Conservation (phyloP, 2,888 invertebrate genomes). For the Pyrochroa serraticornis region DNA sequence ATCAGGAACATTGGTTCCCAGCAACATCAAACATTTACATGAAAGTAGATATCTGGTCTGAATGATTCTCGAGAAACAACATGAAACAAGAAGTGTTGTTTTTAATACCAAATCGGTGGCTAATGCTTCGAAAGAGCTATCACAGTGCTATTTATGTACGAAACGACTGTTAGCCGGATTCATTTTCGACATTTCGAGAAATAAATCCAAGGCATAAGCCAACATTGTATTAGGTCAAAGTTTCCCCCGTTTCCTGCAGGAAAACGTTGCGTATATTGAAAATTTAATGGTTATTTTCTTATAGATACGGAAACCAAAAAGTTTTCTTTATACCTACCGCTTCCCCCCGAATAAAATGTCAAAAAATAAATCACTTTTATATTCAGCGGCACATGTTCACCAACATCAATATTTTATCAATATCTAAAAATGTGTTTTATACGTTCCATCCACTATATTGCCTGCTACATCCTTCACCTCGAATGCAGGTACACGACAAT, state of each 20-base stretch:
- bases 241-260: not conserved
- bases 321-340: not conserved
- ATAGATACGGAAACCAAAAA: not conserved
- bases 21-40: no score
- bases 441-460: not conserved
- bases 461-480: conserved; percentile 3
- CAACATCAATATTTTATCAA: conserved; percentile 12
- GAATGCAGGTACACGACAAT: not conserved
- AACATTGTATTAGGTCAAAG: no score
- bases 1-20: no score
- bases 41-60: no score
- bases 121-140: no score
- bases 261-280: conserved; percentile 9
- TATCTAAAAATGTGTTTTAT: conserved; percentile 7
- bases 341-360: conserved; percentile 11
- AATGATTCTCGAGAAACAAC: no score
- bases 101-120: no score
- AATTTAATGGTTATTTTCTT: conserved; percentile 14
- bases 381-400: not conserved
- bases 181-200: no score
- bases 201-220: no score
- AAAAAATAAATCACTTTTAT: conserved; percentile 11
- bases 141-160: no score
- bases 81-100: no score
- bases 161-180: no score